These are phyloP conservation scores for Diogma glabrata DNA, from an alignment of 2,888 invertebrate species.

Conservation along the genomic window DNA sequence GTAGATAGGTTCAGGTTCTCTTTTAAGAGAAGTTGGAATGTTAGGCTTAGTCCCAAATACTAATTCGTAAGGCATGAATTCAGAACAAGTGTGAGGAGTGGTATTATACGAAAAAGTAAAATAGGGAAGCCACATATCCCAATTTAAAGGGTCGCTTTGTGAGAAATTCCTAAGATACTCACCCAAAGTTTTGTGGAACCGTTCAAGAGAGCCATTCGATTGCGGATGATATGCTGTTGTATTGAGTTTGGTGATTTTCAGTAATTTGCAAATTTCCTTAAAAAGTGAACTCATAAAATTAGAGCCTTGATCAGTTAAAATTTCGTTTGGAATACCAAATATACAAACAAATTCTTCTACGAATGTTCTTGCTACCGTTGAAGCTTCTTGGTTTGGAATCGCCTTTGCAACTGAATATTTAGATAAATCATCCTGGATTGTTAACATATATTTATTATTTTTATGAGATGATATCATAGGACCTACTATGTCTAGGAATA, in stretches of 20 bases:
- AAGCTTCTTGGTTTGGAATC: conserved; percentile 20
- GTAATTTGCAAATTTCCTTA: neutral
- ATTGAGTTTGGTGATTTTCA: neutral
- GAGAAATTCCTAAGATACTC: conserved; percentile 1
- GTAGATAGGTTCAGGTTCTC: too few relatives aligned
- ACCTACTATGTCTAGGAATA: conserved; percentile 24
- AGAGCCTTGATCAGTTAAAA: neutral
- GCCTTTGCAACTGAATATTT: conserved; percentile 23
- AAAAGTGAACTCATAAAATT: neutral
- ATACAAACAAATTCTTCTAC: neutral
- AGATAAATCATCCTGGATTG: conserved; percentile 22
- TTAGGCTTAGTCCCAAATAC: neutral
- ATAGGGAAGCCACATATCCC: neutral
- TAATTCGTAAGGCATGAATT: neutral
- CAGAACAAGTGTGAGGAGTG: neutral
- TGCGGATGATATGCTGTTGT: conserved; percentile 8
- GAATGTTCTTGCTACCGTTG: neutral
- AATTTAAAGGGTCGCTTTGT: neutral
- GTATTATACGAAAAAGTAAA: neutral
- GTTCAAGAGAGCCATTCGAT: neutral
- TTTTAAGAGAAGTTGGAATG: neutral
- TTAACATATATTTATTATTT: conserved; percentile 22
- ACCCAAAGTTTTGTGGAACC: neutral
- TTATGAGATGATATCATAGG: conserved; percentile 20
- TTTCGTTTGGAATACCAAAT: neutral